Evolutionary conservation across 35 echinoderm and acorn worm species (phyloP), one percentile per base, ranked within the genome.

Genomic region (Patiria miniata): DNA sequence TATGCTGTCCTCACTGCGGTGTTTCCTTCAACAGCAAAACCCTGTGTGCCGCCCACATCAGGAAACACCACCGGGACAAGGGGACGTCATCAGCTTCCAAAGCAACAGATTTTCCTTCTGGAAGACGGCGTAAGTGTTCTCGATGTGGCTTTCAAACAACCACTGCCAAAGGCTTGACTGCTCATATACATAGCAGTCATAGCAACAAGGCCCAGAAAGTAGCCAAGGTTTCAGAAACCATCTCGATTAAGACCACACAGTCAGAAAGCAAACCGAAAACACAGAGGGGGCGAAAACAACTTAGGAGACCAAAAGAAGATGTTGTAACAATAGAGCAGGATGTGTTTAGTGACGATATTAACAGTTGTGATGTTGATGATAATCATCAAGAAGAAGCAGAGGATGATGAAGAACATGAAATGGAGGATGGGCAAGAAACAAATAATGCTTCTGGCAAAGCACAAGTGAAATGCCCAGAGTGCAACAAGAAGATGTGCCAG

Each of bases 381-480:
- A 26, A 30, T 32, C 19, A 73, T 3, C 14, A 73, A 30, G 65
- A 73, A 14, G 26, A 36, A 39, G 37, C 14, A 30, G 65, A 73
- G 65, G 65, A 73, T 12, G 26, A 30, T 32, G 65, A 73, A 4
- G 29, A 73, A 73, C 19, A 73, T 73, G 65, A 58, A 58, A 61
- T 84, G 30, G 29, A 38, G 29, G 28, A 84, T 57, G 57, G 32
- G 37, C 22, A 60, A 57, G 82, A 84, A 61, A 37, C 12, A 28
- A 36, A 84, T 36, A 84, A 4, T 58, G n/a, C 54, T 58, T 57
- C 82, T 0, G 51, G 10, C 4, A 22, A 84, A 84, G 53, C 37
- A 65, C 54, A 30, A 37, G 52, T 37, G 19, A 34, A 40, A 57
- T 84, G 82, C 33, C 57, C 80, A 17, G 88, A 90, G 39, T 90